Evolutionary conservation across 1,140 invertebrate species (phyloP).

Genomic region (Acyrthosiphon pisum): DNA sequence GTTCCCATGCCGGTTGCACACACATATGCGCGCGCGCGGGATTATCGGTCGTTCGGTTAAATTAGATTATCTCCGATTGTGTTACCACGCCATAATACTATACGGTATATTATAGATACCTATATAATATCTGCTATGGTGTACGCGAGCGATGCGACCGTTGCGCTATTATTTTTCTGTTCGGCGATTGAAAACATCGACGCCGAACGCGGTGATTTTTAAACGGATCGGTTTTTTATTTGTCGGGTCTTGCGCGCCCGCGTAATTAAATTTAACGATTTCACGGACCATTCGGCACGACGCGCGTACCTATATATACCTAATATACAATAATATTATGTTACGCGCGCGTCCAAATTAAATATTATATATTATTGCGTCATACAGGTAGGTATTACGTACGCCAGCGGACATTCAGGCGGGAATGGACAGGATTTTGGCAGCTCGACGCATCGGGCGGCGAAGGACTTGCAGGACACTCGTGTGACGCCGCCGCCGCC

Average conservation of each 20-base stretch:
- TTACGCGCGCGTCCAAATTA: neutral
- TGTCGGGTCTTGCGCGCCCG: neutral
- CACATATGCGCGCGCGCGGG: neutral
- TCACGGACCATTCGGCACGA: conserved; percentile 50
- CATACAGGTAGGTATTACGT: neutral
- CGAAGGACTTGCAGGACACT: neutral
- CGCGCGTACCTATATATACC: neutral
- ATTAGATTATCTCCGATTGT: conserved; percentile 51
- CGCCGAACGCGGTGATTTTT: neutral
- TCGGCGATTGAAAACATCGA: conserved; percentile 16
- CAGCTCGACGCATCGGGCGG: neutral
- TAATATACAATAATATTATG: too few species aligned
- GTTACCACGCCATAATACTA: neutral
- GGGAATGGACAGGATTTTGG: neutral
- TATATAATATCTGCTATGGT: neutral
- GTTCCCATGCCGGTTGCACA: conserved; percentile 22
- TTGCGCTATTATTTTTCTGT: neutral
- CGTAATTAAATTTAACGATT: conserved; percentile 48
- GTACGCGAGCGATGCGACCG: neutral
- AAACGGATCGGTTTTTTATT: conserved; percentile 13
- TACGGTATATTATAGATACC: neutral
- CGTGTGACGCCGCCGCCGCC: neutral
- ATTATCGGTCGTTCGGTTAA: conserved; percentile 51
- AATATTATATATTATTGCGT: neutral
- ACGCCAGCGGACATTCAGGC: neutral